These are phyloP conservation scores for Rosalia funebris DNA, from an alignment of 2,888 invertebrate genomes.

Conservation along the genomic window DNA sequence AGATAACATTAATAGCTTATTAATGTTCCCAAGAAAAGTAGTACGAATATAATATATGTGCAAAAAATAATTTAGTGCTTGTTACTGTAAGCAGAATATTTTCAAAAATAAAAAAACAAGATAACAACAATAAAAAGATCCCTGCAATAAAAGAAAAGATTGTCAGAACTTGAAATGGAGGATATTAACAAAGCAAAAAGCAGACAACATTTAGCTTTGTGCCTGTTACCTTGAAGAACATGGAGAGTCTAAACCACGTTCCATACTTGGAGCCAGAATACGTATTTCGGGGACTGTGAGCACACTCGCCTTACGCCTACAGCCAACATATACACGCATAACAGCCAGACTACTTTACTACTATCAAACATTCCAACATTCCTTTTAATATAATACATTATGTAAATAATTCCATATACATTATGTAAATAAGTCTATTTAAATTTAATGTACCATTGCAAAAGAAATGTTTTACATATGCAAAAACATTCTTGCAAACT, in stretches of 20 bases:
- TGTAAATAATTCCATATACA: not conserved
- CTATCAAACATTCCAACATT: constrained; percentile 43
- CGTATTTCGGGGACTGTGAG: constrained; percentile 84
- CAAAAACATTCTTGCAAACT: constrained; percentile 7
- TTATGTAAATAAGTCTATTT: not conserved
- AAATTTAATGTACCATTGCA: constrained; percentile 6
- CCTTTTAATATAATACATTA: constrained; percentile 24
- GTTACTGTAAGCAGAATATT: not conserved
- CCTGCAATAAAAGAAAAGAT: constrained; percentile 7
- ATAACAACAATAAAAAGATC: not conserved
- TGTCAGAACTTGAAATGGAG: not conserved
- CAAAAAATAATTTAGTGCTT: not conserved
- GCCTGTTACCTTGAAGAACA: constrained; percentile 54
- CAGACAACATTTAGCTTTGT: constrained; percentile 40
- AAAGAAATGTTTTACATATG: constrained; percentile 23
- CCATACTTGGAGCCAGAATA: constrained; percentile 84
- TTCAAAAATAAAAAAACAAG: not conserved
- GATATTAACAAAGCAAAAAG: constrained; percentile 28
- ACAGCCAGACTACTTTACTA: constrained; percentile 53
- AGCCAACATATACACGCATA: constrained; percentile 59
- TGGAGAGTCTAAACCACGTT: constrained; percentile 77
- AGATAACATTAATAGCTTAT: too few species aligned
- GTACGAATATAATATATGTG: not conserved
- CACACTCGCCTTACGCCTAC: constrained; percentile 77
- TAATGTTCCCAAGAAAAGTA: too few species aligned